Percentiles rank a stretch among this genome's conserved stretches.
phyloP scores from a whole-genome alignment of 2,113 vertebrate genomes.

The Oncorhynchus nerka region DNA sequence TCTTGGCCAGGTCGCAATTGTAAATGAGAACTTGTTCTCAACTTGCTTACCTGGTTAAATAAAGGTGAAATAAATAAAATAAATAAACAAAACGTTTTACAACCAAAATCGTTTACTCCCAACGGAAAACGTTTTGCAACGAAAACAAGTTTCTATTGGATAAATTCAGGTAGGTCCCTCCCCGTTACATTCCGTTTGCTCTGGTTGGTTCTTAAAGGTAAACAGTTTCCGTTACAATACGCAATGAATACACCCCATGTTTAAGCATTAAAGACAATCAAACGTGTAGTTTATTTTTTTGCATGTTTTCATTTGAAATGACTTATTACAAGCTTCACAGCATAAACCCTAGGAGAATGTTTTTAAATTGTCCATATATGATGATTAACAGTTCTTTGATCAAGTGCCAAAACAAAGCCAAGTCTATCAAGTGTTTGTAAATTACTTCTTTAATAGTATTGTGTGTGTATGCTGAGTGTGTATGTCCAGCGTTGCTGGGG shows the following conservation, averaged over 20 bases:
- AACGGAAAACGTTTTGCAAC: too few species aligned
- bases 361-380: slow-evolving; percentile 10
- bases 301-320: slow-evolving; percentile 3
- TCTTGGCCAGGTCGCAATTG: too few species aligned
- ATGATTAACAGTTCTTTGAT: slow-evolving; percentile 13
- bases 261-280: slow-evolving; percentile 22
- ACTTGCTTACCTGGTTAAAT: too few species aligned
- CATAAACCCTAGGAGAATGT: slow-evolving; percentile 21
- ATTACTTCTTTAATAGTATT: neutral
- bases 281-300: slow-evolving; percentile 16
- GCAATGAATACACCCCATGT: neutral
- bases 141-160: too few species aligned
- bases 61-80: too few species aligned
- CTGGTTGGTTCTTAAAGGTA: too few species aligned
- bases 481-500: neutral
- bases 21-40: too few species aligned
- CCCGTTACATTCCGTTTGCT: too few species aligned
- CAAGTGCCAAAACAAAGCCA: slow-evolving; percentile 8
- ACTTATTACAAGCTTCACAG: slow-evolving; percentile 39
- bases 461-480: slow-evolving; percentile 4
- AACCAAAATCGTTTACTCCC: too few species aligned
- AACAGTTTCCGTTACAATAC: too few species aligned
- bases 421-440: slow-evolving; percentile 36
- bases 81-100: too few species aligned
- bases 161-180: too few species aligned